Evolutionary conservation across 2,797 vertebrate genomes (phyloP).

Genomic region (Danio aesculapii): DNA sequence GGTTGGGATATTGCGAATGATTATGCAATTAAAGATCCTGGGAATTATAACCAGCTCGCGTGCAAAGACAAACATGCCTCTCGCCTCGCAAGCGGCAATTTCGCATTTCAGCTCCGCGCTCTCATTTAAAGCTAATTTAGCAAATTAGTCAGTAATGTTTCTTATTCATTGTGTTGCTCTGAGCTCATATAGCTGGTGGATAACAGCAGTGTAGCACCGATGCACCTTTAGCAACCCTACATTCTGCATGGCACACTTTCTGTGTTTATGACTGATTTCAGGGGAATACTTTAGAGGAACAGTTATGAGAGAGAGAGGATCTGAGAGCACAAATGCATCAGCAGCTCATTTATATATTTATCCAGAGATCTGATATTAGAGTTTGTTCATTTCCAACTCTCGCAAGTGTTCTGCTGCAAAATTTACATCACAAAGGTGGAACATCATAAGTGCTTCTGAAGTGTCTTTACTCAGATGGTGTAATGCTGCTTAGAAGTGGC

Average conservation of each 20-base stretch:
- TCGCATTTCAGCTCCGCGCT: constrained; percentile 4
- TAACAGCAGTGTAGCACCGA: neutral
- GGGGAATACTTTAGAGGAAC: neutral
- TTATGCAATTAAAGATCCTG: constrained; percentile 51
- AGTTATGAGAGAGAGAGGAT: neutral
- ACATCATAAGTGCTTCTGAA: neutral
- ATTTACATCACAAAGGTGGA: neutral
- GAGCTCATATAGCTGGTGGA: constrained; percentile 15
- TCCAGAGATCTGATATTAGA: constrained; percentile 2
- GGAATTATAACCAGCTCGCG: constrained; percentile 47
- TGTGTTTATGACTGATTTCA: constrained; percentile 20
- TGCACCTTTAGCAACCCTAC: constrained; percentile 28
- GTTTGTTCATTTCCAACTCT: constrained; percentile 1
- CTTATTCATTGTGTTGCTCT: constrained; percentile 42
- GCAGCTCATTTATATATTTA: neutral
- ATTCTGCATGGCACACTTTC: neutral
- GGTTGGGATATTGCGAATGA: constrained; percentile 47
- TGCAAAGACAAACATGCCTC: constrained; percentile 39
- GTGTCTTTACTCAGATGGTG: neutral
- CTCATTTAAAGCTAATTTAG: constrained; percentile 60
- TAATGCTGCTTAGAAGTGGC: neutral
- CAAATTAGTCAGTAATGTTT: constrained; percentile 46
- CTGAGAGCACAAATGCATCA: neutral
- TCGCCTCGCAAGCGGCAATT: constrained; percentile 17
- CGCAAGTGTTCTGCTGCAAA: neutral